Percentiles rank a stretch among this genome's conserved stretches.
These are phyloP conservation scores for Meloidogyne chitwoodi DNA, from an alignment of 1,140 invertebrate species.

Conservation along the genomic window DNA sequence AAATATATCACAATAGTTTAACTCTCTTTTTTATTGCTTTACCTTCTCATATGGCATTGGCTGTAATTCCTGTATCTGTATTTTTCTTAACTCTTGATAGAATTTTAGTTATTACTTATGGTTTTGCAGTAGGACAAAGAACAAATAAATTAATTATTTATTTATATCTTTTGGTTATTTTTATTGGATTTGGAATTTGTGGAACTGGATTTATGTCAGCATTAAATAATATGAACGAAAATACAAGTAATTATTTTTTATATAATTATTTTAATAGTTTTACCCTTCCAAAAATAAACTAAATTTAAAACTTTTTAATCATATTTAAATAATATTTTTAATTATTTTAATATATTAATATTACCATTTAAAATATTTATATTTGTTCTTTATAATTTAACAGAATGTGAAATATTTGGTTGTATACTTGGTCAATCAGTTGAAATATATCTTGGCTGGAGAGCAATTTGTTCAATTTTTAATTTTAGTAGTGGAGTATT, in stretches of 20 bases:
- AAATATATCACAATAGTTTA: slow-evolving; percentile 1
- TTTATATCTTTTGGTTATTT: background rate
- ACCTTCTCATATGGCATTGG: slow-evolving; percentile 5
- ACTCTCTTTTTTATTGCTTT: slow-evolving; percentile 4
- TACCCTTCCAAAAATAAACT: no score
- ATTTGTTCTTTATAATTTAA: background rate
- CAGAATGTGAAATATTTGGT: slow-evolving; percentile 15
- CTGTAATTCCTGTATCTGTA: slow-evolving; percentile 16
- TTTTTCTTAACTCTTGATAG: slow-evolving; percentile 15
- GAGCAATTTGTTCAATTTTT: slow-evolving; percentile 9
- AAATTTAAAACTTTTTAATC: no score
- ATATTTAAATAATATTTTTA: no score
- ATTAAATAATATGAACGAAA: background rate
- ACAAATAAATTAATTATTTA: background rate
- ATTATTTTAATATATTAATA: no score
- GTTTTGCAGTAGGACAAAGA: background rate
- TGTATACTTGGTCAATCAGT: slow-evolving; percentile 12
- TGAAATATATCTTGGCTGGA: slow-evolving; percentile 11
- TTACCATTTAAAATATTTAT: no score
- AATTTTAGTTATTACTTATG: slow-evolving; percentile 13
- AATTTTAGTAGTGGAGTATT: slow-evolving; percentile 4
- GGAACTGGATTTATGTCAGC: background rate
- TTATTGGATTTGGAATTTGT: slow-evolving; percentile 8
- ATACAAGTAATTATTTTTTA: background rate
- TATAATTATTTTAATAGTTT: background rate